Conservation (phyloP, 2,888 invertebrate genomes). For the Ischnura elegans region DNA sequence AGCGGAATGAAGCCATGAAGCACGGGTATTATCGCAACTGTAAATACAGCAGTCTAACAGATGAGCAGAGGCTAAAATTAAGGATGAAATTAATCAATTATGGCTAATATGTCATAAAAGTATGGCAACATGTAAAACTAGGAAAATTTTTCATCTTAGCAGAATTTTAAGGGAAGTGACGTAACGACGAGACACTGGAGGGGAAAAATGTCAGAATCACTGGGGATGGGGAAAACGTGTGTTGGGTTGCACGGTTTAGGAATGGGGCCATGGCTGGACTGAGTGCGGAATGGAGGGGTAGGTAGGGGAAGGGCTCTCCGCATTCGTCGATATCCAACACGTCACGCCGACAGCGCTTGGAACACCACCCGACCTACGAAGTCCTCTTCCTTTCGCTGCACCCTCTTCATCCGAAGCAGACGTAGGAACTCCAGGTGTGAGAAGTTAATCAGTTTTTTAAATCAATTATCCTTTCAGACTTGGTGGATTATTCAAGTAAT, state of each 20-base stretch:
- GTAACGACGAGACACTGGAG: not conserved
- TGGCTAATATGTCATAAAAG: not conserved
- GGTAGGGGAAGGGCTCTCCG: conserved; percentile 61
- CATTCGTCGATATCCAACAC: conserved; percentile 64
- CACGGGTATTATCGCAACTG: not conserved
- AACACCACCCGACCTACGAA: conserved; percentile 61
- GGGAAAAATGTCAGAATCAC: conserved; percentile 28
- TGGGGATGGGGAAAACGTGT: conserved; percentile 26
- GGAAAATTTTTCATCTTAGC: not conserved
- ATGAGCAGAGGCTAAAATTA: not conserved
- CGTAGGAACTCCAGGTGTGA: conserved; percentile 48
- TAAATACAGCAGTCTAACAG: not conserved
- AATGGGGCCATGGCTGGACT: conserved; percentile 60
- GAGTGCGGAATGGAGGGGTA: not conserved
- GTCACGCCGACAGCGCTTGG: conserved; percentile 47
- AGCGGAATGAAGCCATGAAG: not conserved
- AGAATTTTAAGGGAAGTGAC: conserved; percentile 55
- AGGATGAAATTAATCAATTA: not conserved
- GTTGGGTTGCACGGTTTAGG: conserved; percentile 36
- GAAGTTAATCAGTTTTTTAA: not conserved
- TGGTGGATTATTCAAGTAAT: not conserved
- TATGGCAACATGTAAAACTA: not conserved
- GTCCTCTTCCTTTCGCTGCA: conserved; percentile 60
- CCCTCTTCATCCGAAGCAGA: conserved; percentile 50
- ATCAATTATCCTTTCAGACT: not conserved